phyloP scores from a whole-genome alignment of 2,113 vertebrate species.

The Aptenodytes patagonicus region DNA sequence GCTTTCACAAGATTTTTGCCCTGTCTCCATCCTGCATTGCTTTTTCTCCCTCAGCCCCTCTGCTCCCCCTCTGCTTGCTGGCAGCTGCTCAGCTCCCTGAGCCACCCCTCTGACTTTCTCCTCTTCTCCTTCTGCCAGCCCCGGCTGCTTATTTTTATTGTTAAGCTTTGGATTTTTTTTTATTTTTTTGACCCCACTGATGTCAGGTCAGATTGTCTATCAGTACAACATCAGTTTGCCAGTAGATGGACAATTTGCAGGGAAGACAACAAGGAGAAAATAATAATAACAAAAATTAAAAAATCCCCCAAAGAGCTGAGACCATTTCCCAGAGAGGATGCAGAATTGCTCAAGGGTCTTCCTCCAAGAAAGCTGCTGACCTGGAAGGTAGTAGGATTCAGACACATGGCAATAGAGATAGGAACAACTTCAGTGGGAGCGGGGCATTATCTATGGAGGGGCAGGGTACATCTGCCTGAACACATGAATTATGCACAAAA shows the following conservation, averaged over 20 bases:
- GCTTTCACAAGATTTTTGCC: neutral
- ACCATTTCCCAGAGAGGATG: neutral
- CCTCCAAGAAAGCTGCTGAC: neutral
- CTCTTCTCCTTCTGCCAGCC: neutral
- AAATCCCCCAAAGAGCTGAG: neutral
- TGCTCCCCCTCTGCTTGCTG: neutral
- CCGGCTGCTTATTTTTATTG: neutral
- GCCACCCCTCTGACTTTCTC: neutral
- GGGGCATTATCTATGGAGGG: neutral
- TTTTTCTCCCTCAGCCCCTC: neutral
- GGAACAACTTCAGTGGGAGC: neutral
- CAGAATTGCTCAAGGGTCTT: neutral
- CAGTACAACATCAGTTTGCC: neutral
- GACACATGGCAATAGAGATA: neutral
- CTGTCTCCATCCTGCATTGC: neutral
- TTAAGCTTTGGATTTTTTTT: neutral
- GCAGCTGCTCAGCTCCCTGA: neutral
- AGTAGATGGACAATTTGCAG: neutral
- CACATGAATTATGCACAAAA: neutral
- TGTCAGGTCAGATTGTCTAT: neutral
- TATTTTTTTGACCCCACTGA: neutral
- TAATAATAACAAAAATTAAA: neutral
- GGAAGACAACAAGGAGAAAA: neutral
- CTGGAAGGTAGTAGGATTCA: neutral
- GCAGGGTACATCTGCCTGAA: neutral